Evolutionary conservation across 2,888 invertebrate species (phyloP).

Genomic region (Pilophorus perplexus): DNA sequence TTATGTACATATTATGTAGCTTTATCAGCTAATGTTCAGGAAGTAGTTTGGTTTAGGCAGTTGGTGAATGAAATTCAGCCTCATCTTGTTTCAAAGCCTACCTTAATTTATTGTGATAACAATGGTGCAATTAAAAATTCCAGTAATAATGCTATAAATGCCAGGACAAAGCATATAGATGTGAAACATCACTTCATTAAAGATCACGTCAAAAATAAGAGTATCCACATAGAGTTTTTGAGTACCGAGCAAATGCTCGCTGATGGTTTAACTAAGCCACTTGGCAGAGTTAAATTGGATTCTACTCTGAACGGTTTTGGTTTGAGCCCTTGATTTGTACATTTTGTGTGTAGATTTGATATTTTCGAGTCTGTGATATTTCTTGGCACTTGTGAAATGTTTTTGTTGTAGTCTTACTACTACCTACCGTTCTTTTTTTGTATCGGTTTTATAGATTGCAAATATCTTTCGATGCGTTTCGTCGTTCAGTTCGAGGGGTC

Average conservation of each 20-base stretch:
- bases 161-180: constrained; percentile 28
- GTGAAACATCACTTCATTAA: constrained; percentile 21
- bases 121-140: constrained; percentile 6
- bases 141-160: constrained; percentile 18
- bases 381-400: too few species aligned
- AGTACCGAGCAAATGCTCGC: constrained; percentile 4
- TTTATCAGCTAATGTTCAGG: constrained; percentile 6
- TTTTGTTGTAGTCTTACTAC: too few species aligned
- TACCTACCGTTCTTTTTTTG: too few species aligned
- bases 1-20: too few species aligned
- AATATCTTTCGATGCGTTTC: too few species aligned
- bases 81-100: background rate
- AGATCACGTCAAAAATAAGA: background rate
- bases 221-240: background rate
- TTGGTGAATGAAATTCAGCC: constrained; percentile 12
- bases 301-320: background rate
- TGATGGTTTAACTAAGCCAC: constrained; percentile 3
- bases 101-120: constrained; percentile 17
- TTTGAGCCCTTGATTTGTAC: too few species aligned
- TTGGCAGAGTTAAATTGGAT: background rate
- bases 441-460: too few species aligned
- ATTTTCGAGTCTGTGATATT: too few species aligned
- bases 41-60: background rate
- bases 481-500: too few species aligned
- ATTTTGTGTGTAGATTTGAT: too few species aligned